These are phyloP conservation scores for Sebastes goodei DNA, from an alignment of 2,797 vertebrate genomes.

Conservation along the genomic window DNA sequence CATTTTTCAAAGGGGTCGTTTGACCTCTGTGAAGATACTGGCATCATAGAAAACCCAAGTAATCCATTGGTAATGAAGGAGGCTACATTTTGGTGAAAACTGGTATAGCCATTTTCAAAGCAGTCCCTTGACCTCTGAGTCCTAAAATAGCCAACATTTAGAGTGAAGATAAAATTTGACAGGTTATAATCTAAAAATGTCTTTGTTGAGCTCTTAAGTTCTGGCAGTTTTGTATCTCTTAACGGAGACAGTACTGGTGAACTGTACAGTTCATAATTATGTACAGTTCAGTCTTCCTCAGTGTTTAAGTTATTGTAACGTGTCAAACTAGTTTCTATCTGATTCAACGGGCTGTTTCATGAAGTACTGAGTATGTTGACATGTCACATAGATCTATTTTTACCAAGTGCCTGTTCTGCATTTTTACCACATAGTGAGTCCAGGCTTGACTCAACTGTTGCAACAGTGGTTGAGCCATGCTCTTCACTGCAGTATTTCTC, in stretches of 20 bases:
- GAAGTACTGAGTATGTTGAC: background rate
- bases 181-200: background rate
- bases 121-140: too few species aligned
- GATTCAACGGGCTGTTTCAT: background rate
- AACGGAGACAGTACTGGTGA: background rate
- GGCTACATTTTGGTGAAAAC: too few species aligned
- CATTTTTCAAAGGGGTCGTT: too few species aligned
- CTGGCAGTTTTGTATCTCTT: background rate
- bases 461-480: constrained; percentile 34
- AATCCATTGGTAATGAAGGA: too few species aligned
- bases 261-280: background rate
- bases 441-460: constrained; percentile 41
- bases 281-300: background rate
- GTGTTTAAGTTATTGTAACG: background rate
- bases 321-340: background rate
- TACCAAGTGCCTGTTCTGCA: constrained; percentile 61
- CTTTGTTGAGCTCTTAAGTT: background rate
- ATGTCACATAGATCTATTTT: constrained; percentile 7
- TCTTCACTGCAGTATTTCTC: background rate
- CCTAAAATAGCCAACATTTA: background rate
- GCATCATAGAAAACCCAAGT: too few species aligned
- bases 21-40: too few species aligned
- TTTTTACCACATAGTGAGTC: constrained; percentile 42
- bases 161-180: background rate
- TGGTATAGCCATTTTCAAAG: too few species aligned